Base-by-base conservation (phyloP, 2,797 vertebrate species). In the Paedocypris micromegethes region DNA sequence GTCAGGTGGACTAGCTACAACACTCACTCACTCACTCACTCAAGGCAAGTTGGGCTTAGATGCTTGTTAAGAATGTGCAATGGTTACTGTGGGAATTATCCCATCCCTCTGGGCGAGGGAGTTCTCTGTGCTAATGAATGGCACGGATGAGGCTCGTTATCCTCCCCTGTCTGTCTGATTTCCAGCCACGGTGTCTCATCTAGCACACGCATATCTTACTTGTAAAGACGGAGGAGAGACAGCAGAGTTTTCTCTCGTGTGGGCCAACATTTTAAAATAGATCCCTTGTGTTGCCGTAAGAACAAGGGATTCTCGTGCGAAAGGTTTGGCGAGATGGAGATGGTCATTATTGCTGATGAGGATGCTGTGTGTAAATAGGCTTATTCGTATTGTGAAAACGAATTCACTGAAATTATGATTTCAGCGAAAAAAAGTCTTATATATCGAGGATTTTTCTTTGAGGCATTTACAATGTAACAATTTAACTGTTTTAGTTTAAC, bases 11-110 rank as follows among this genome's bases (percentile, higher is more conserved):
- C 75, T 61, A 51, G 54, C 53, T 64, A 48, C 60, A 68, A 78
- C 23, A 23, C 23, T 23, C 23, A 23, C 23, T 23, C 23, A 23
- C 23, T 23, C 67, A 68, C 84, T 83, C 84, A 77, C 60, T 80
- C 78, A 83, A 82, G 82, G 68, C 71, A 68, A 71, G 83, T 85
- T 79, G 82, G 79, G 81, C 85, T 75, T 75, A 79, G 74, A 75
- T 80, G 82, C 87, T 90, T 87, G 84, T 88, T 89, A 89, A 87
- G 72, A 88, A 89, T 81, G 82, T 83, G 83, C 84, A 83, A 83
- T 85, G 80, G 82, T 81, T 75, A 75, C 79, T 50, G 59, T 81
- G 86, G 86, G 86, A 86, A 84, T 82, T 80, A 75, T 76, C 79
- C 62, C 78, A 63, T 77, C 80, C 76, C 83, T 80, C 73, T 73